phyloP scores from a whole-genome alignment of 2,797 vertebrate species.

The Channa striata region DNA sequence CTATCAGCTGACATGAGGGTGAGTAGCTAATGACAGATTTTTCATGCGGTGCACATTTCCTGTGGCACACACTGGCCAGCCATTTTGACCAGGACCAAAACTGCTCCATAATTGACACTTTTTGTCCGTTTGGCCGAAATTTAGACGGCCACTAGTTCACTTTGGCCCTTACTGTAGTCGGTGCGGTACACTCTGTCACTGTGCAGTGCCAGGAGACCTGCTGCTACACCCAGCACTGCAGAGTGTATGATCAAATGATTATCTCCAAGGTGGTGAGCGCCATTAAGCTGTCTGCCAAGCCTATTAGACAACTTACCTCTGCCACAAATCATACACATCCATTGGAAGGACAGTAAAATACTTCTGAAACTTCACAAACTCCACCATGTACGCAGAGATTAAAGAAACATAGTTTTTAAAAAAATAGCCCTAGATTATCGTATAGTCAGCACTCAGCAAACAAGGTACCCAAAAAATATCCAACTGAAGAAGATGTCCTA shows the following conservation, averaged over 20 bases:
- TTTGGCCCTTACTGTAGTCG: constrained; percentile 38
- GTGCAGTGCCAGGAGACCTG: constrained; percentile 63
- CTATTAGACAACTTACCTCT: constrained; percentile 47
- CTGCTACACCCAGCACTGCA: constrained; percentile 59
- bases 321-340: constrained; percentile 20
- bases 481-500: background rate
- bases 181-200: constrained; percentile 38
- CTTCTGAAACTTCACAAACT: constrained; percentile 39
- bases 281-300: constrained; percentile 64
- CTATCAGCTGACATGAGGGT: background rate
- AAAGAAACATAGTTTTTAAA: background rate
- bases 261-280: constrained; percentile 63
- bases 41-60: background rate
- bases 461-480: background rate
- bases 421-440: background rate
- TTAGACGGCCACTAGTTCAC: constrained; percentile 7
- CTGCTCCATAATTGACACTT: constrained; percentile 29
- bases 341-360: constrained; percentile 37
- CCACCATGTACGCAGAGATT: constrained; percentile 7
- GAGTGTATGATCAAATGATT: constrained; percentile 75
- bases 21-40: background rate
- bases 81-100: background rate
- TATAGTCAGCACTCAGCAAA: background rate
- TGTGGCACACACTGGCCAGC: background rate
- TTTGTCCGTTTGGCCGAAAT: constrained; percentile 45